These are phyloP conservation scores for Neoniphon sammara DNA, from an alignment of 2,797 vertebrate species.

Conservation along the genomic window DNA sequence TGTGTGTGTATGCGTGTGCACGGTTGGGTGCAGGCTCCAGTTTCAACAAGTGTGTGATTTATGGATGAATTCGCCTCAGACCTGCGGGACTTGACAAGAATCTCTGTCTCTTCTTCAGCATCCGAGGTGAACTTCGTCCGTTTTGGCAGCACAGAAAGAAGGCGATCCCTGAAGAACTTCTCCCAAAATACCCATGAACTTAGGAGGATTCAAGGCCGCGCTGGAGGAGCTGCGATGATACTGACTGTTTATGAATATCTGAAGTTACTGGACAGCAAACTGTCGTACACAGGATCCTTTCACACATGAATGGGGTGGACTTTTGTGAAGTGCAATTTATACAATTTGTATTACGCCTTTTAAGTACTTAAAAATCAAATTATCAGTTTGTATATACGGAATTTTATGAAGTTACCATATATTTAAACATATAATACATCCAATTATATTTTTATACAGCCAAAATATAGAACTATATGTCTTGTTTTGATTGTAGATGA, in stretches of 20 bases:
- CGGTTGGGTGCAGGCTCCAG: slow-evolving; percentile 36
- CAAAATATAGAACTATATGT: slow-evolving; percentile 34
- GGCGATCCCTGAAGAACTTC: slow-evolving; percentile 41
- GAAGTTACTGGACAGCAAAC: slow-evolving; percentile 29
- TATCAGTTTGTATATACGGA: slow-evolving; percentile 56
- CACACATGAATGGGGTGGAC: slow-evolving; percentile 24
- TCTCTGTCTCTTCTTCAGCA: slow-evolving; percentile 73
- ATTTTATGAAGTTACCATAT: slow-evolving; percentile 48
- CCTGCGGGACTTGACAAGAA: slow-evolving; percentile 69
- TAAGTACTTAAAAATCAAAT: slow-evolving; percentile 14
- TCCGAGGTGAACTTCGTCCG: slow-evolving; percentile 47
- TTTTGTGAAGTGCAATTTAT: slow-evolving; percentile 47
- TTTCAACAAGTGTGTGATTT: slow-evolving; percentile 41
- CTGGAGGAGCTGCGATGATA: not conserved
- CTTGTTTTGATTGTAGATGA: slow-evolving; percentile 60
- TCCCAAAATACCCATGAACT: slow-evolving; percentile 11
- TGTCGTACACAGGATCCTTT: slow-evolving; percentile 17
- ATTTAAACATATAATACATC: slow-evolving; percentile 49
- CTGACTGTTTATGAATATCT: slow-evolving; percentile 1
- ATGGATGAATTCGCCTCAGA: slow-evolving; percentile 57
- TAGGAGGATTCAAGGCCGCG: slow-evolving; percentile 20
- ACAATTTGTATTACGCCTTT: slow-evolving; percentile 31
- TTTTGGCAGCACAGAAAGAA: slow-evolving; percentile 33
- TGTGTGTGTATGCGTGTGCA: slow-evolving; percentile 8
- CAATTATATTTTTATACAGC: slow-evolving; percentile 65